phyloP scores from a whole-genome alignment of 2,113 vertebrate genomes.

The Lophius piscatorius region DNA sequence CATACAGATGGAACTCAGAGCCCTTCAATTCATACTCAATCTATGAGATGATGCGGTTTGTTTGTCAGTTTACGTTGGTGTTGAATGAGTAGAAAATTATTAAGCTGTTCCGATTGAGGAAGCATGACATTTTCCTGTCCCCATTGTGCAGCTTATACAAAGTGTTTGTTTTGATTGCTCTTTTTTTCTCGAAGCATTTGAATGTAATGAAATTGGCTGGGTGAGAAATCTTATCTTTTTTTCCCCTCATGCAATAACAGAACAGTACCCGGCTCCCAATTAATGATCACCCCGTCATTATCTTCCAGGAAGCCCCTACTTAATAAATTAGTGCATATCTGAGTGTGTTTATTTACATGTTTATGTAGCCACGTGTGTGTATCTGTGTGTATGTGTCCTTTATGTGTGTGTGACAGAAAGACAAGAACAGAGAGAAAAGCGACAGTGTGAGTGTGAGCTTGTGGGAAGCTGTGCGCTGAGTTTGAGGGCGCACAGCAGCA shows the following conservation, averaged over 20 bases:
- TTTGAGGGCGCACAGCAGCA: constrained; percentile 27
- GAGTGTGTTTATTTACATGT: constrained; percentile 20
- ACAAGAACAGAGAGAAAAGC: constrained; percentile 35
- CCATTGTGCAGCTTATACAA: background rate
- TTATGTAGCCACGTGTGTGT: background rate
- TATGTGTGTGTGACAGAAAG: constrained; percentile 5
- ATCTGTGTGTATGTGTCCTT: constrained; percentile 7
- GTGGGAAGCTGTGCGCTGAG: constrained; percentile 24
- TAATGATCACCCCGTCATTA: constrained; percentile 35
- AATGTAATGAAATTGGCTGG: no score
- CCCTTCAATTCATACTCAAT: constrained; percentile 42
- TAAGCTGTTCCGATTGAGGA: no score
- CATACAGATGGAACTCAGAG: constrained; percentile 42
- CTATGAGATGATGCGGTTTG: constrained; percentile 44
- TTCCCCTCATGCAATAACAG: no score
- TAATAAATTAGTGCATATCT: constrained; percentile 36
- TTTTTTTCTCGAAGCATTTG: no score
- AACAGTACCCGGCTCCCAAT: constrained; percentile 27
- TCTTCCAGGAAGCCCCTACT: constrained; percentile 55
- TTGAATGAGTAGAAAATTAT: constrained; percentile 60
- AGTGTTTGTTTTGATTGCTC: no score
- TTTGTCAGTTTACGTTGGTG: constrained; percentile 30
- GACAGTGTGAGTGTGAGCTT: constrained; percentile 12
- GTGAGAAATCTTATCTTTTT: no score
- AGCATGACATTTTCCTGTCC: no score